Evolutionary conservation across 2,888 invertebrate species (phyloP), one percentile per base, ranked within the genome.

Genomic region (Parnassius orleans): DNA sequence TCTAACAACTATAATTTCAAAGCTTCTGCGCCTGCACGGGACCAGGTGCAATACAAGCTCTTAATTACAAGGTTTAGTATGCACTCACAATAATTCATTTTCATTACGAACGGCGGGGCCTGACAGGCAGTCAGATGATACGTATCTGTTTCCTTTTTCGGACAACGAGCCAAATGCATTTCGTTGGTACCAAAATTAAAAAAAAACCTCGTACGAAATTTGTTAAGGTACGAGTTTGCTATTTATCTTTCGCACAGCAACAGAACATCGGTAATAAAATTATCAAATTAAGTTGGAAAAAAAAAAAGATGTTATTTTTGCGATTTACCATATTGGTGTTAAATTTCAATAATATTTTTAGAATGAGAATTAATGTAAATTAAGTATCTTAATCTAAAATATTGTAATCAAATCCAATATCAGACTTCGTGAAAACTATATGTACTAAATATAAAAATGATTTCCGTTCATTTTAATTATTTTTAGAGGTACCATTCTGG

Each of bases 11-110:
- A 12, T n/a, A n/a, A 46, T 46, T 46, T 12, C 24, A 24, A 12
- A 33, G 33, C 9, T 7, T 53, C 0, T 41, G 14, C 14, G 10
- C 14, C n/a, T 54, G 15, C 14, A 43, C 7, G 19, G 53, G 10
- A 19, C 19, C 54, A 55, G 60, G 43, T 60, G 54, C 50, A 15
- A 56, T 46, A n/a, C n/a, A 24, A 24, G 41, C 41, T 19, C 47
- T 46, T 57, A 52, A 61, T 57, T 57, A 51, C 52, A 19, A 43
- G 24, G 41, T 3, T 50, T 44, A 43, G 47, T 46, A 47, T 52
- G 57, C 57, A 56, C 61, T 56, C 57, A 53, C 53, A 61, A 61
- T 61, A 53, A 33, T 33, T 33, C 42, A 12, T 61, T 61, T 61
- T 61, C 53, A 61, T 61, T 61, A 61, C 42, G 47, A 9, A 2